phyloP scores from a whole-genome alignment of 2,888 invertebrate species.

The Listrodromus nycthemerus region DNA sequence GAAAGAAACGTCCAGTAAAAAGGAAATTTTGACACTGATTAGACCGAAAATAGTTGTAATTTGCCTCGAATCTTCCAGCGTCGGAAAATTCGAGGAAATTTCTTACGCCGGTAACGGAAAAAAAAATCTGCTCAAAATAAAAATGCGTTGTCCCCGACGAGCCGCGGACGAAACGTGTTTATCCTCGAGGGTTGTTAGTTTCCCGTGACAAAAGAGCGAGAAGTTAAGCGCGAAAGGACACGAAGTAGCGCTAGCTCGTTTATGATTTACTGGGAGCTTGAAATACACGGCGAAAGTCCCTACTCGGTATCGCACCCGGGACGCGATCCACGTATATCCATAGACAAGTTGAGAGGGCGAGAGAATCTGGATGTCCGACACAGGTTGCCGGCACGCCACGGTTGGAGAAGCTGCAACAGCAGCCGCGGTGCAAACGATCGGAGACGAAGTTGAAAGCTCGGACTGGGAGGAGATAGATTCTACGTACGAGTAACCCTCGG shows the following conservation, averaged over 20 bases:
- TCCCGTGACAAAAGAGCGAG: constrained; percentile 63
- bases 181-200: constrained; percentile 46
- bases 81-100: neutral
- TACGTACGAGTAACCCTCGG: constrained; percentile 16
- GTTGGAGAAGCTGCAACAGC: constrained; percentile 53
- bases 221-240: constrained; percentile 55
- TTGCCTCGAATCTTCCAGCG: neutral
- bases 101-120: neutral
- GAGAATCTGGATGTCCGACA: constrained; percentile 57
- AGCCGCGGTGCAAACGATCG: constrained; percentile 20
- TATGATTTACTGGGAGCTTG: constrained; percentile 64
- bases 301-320: constrained; percentile 16
- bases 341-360: constrained; percentile 28
- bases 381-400: constrained; percentile 49
- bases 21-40: too few species aligned
- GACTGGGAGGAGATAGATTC: constrained; percentile 21
- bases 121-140: neutral
- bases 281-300: constrained; percentile 4
- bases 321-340: neutral
- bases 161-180: constrained; percentile 44
- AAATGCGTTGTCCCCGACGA: neutral
- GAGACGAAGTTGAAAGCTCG: constrained; percentile 13
- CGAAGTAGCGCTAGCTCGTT: constrained; percentile 55
- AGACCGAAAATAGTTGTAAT: too few species aligned
- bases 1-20: too few species aligned